Evolutionary conservation across 2,113 vertebrate species (phyloP), one percentile per base, ranked within the genome.

Genomic region (Malurus melanocephalus): DNA sequence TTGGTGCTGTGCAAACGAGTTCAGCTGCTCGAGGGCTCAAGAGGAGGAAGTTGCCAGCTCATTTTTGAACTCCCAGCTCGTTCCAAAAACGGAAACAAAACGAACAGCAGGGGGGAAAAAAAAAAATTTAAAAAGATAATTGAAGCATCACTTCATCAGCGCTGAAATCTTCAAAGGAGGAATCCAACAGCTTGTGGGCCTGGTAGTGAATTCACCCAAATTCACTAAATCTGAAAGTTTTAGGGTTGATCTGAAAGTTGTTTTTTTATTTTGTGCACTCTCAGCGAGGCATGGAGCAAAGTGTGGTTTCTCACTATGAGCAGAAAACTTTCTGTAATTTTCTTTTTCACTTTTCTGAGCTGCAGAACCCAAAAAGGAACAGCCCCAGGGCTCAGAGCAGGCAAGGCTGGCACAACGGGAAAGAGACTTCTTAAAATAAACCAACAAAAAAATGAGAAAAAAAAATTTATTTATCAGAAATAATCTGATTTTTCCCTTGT

Each of bases 41-140:
- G 73, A 77, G 68, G 48, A 80, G 88, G 93, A 95, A 91, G 82
- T 20, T 75, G 76, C 88, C 94, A 88, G 88, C 77, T 89, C 88
- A 30, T 42, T 55, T 80, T 61, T 27, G 35, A 86, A 76, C 69
- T 67, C 82, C 49, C 67, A 73, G 72, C 68, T 83, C 16, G 40
- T 35, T 73, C 92, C 69, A 61, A 84, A 94, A 76, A 2, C 60
- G 88, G 81, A 73, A 88, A 74, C 19, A 48, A 78, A 78, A 78
- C 3, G 0, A 55, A 67, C 16, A 9, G 19, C 38, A 38, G 10
- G 26, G 28, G 33, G 7, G 22, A 23, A 24, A n/a, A 35, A 61
- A 4, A 3, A 18, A 42, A 46, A 74, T 56, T n/a, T 10, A 35
- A 66, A 87, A 66, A 72, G 61, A 83, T 56, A 48, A 13, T 32